A percentile compares a stretch with the other conserved stretches of the same genome.
phyloP scores from a whole-genome alignment of 2,888 invertebrate genomes.

The Notocelia uddmanniana region DNA sequence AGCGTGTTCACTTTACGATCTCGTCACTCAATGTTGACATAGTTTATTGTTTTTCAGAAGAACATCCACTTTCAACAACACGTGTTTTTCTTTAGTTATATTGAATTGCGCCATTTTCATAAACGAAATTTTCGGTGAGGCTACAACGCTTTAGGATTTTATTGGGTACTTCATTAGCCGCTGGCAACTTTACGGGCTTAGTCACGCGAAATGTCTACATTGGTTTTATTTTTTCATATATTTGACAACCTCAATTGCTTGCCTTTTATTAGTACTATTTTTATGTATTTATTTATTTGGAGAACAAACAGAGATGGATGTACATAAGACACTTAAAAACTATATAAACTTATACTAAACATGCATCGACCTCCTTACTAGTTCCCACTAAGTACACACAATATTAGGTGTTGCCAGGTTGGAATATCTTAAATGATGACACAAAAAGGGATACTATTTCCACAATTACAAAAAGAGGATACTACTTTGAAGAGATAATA shows the following conservation, averaged over 20 bases:
- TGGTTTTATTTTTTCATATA: background rate
- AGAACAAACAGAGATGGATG: no score
- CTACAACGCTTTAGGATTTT: constrained; percentile 8
- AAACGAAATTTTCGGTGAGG: constrained; percentile 1
- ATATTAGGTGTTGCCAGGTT: no score
- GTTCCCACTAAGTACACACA: no score
- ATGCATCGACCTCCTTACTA: no score
- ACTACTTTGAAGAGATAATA: no score
- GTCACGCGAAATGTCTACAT: background rate
- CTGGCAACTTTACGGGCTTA: constrained; percentile 1
- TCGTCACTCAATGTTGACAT: constrained; percentile 36
- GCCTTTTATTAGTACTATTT: background rate
- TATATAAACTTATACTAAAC: no score
- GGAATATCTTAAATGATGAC: no score
- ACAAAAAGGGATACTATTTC: no score
- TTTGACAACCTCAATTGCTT: background rate
- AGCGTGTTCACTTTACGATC: constrained; percentile 40
- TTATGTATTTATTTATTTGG: no score
- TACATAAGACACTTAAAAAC: no score
- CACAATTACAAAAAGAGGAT: no score
- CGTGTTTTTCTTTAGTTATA: constrained; percentile 38
- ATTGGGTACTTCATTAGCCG: constrained; percentile 17
- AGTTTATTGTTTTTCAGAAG: constrained; percentile 44
- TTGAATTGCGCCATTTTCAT: constrained; percentile 28
- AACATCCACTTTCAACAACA: constrained; percentile 25